phyloP scores from a whole-genome alignment of 1,140 invertebrate species.

The Globodera ellingtonae region DNA sequence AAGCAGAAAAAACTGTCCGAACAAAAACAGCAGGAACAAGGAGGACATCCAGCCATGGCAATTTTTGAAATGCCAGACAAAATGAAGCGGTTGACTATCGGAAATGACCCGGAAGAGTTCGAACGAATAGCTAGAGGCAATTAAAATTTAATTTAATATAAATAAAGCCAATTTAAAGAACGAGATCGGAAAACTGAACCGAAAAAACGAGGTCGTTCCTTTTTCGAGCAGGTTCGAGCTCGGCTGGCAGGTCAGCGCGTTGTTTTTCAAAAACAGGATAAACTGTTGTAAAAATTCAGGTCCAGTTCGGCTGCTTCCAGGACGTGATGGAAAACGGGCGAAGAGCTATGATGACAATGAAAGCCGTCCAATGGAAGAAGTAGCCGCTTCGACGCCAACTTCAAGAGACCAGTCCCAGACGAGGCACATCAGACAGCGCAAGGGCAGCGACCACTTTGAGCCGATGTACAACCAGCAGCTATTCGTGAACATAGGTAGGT shows the following conservation, averaged over 20 bases:
- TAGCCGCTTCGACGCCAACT: constrained; percentile 4
- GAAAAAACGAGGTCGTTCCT: constrained; percentile 1
- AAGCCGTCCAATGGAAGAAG: constrained; percentile 17
- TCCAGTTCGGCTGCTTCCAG: constrained; percentile 12
- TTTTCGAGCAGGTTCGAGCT: constrained; percentile 24
- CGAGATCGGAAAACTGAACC: constrained; percentile 1
- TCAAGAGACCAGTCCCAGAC: constrained; percentile 24
- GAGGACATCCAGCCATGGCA: constrained; percentile 15
- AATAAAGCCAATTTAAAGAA: constrained; percentile 10
- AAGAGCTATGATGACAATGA: constrained; percentile 21
- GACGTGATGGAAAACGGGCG: constrained; percentile 13
- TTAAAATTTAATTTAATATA: background rate
- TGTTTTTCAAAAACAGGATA: background rate
- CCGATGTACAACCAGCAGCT: constrained; percentile 5
- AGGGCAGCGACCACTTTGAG: constrained; percentile 11
- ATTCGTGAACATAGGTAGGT: constrained; percentile 17
- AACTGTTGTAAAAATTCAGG: constrained; percentile 2
- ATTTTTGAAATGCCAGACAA: constrained; percentile 19
- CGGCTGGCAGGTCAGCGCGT: constrained; percentile 6
- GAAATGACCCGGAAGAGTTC: constrained; percentile 6
- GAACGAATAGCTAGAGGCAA: constrained; percentile 8
- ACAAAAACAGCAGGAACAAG: background rate
- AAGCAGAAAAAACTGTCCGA: background rate
- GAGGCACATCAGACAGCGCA: constrained; percentile 7
- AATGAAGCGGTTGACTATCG: constrained; percentile 2